These are phyloP conservation scores for Odontomyia ornata DNA, from an alignment of 2,888 invertebrate genomes.

Conservation along the genomic window DNA sequence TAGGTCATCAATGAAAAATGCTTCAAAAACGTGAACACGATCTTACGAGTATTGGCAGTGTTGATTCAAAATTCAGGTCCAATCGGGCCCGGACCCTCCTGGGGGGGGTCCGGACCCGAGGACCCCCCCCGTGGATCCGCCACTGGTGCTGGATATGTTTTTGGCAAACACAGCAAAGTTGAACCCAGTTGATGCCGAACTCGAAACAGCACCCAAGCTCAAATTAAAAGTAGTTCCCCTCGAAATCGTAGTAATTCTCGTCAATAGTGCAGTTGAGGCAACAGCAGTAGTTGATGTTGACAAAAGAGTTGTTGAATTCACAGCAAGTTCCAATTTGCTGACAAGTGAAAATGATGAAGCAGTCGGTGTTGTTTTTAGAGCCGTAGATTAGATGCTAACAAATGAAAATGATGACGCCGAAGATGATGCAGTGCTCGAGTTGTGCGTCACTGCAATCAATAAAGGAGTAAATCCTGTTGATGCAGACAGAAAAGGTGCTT, in stretches of 20 bases:
- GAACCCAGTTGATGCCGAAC: constrained; percentile 11
- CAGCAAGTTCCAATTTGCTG: not conserved
- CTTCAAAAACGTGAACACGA: too few species aligned
- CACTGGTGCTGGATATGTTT: too few species aligned
- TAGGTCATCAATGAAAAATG: too few species aligned
- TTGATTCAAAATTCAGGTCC: too few species aligned
- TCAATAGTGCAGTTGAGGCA: too few species aligned
- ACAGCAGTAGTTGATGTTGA: not conserved
- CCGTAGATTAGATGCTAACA: not conserved
- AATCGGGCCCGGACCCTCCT: too few species aligned
- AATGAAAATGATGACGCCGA: not conserved
- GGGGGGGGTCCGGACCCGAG: too few species aligned
- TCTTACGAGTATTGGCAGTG: too few species aligned
- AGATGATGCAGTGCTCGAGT: not conserved
- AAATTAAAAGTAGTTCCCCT: not conserved
- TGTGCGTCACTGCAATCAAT: not conserved
- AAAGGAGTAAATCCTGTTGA: not conserved
- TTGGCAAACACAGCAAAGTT: constrained; percentile 46
- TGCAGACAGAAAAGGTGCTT: not conserved
- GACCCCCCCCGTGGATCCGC: too few species aligned
- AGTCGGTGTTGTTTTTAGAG: constrained; percentile 25
- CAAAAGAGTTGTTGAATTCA: not conserved
- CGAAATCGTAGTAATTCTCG: constrained; percentile 40
- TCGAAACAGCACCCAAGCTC: too few species aligned
- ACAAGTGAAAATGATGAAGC: constrained; percentile 42